Evolutionary conservation across 2,113 vertebrate species (phyloP), one percentile per base, ranked within the genome.

Genomic region (Syngnathus typhle): DNA sequence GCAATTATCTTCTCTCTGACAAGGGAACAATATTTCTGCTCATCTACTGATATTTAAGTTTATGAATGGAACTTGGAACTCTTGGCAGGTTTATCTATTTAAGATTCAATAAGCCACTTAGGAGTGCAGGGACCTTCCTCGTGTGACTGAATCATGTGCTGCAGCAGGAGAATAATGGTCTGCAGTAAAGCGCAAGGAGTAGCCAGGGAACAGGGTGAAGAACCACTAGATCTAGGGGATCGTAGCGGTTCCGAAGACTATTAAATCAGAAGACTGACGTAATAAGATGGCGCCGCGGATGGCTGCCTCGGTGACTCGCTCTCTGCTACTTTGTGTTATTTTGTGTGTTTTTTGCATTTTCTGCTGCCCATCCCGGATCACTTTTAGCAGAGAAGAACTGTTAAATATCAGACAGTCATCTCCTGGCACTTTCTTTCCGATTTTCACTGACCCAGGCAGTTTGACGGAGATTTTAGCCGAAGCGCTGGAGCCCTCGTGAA

Each of bases 1-100:
- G 68, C 79, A 86, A 86, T 86, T 82, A 78, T 78, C 76, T 79
- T 65, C 82, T 82, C 81, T 71, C 61, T 74, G 66, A 76, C 60
- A 78, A 72, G 79, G 81, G 62, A 78, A 74, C 80, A 76, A 76
- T 72, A 85, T 79, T 76, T 72, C 49, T 58, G 75, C 74, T 82
- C 71, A 73, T 78, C 67, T 47, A 55, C 51, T 74, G 76, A 79
- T 80, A 77, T 77, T 88, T 85, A 6, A 69, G 70, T 74, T 80
- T 46, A 58, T 66, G 54, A 59, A 1, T 41, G 7, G 43, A 64
- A 66, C 16, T 68, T 65, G 15, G 8, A 60, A 16, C 47, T 54
- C 59, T 58, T 69, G 61, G 69, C 27, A 36, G 36, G 55, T 58
- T 39, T 44, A 51, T 36, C 37, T 32, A 5, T 69, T 51, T 10